phyloP scores from a whole-genome alignment of 2,797 vertebrate genomes.

The Macropus fuliginosus region DNA sequence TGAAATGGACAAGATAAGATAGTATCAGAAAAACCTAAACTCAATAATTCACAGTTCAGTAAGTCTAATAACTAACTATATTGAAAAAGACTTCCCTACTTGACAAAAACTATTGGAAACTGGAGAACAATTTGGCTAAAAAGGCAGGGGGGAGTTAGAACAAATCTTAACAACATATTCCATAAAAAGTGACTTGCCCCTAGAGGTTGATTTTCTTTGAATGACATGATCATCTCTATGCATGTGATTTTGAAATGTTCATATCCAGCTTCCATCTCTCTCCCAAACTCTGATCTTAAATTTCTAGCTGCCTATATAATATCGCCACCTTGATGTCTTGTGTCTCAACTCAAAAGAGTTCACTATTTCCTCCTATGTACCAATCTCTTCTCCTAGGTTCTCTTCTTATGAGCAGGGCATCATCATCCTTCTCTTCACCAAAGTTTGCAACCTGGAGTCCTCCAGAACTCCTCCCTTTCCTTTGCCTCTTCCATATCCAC shows the following conservation, averaged over 20 bases:
- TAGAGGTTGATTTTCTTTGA: neutral
- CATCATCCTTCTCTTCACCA: neutral
- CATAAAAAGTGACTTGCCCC: neutral
- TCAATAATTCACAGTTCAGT: no score
- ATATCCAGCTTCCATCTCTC: neutral
- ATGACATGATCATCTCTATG: neutral
- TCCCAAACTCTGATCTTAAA: neutral
- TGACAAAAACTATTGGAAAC: neutral
- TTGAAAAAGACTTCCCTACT: neutral
- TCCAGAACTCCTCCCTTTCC: neutral
- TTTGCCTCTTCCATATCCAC: neutral
- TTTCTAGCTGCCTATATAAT: neutral
- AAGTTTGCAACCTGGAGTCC: neutral
- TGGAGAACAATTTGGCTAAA: neutral
- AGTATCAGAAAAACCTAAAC: no score
- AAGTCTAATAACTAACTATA: neutral
- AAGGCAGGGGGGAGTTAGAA: accelerated
- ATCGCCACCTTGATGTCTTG: neutral
- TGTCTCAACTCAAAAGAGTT: neutral
- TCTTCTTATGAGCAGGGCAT: neutral
- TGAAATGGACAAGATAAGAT: no score
- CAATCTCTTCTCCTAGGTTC: neutral
- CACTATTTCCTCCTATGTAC: neutral
- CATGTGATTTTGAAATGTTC: neutral
- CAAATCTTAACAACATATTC: neutral